Base-by-base conservation (phyloP, 2,113 vertebrate species). In the Mastomys coucha region DNA sequence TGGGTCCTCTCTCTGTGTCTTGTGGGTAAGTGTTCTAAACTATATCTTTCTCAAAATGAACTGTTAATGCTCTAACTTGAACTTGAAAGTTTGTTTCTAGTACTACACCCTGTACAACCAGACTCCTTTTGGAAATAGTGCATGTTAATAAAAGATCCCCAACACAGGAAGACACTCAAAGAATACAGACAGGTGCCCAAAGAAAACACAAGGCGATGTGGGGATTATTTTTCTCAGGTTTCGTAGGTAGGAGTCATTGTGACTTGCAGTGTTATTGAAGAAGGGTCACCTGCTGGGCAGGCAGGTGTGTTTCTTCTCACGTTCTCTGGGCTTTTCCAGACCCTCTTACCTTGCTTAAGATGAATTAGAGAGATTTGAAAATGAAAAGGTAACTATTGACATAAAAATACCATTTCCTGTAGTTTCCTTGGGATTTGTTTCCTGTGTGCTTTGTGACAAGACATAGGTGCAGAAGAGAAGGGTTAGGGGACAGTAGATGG, bases 181-280 rank as follows among this genome's bases (percentile, higher is more conserved):
- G 67, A 65, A 53, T 63, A 36, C 17, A n/a, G 81, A 69, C 91
- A 91, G 65, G 72, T 91, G 45, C 45, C 53, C 6, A 20, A 24
- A 91, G 94, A 95, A 93, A 96, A 33, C 42, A 70, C 53, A 63
- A 89, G 69, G 42, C 78, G 36, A 60, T 45, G 5, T 96, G 84
- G 60, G 88, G 87, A 96, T 97, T 91, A 88, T 72, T 81, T 78
- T 45, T 70, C 73, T 96, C 82, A 72, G 70, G 65, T 97, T 97
- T 97, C 82, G 65, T 70, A 76, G 81, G 67, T 8, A 45, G 45
- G 22, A 63, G 36, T 67, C 24, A 28, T 58, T 2, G 11, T 96
- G 42, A 73, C 19, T 93, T 92, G 95, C 89, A 92, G 80, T 72
- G 72, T 77, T 88, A 19, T 72, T 84, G 76, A 84, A 92, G 89